Conservation (phyloP, 2,888 invertebrate genomes). For the Orthosia incerta region DNA sequence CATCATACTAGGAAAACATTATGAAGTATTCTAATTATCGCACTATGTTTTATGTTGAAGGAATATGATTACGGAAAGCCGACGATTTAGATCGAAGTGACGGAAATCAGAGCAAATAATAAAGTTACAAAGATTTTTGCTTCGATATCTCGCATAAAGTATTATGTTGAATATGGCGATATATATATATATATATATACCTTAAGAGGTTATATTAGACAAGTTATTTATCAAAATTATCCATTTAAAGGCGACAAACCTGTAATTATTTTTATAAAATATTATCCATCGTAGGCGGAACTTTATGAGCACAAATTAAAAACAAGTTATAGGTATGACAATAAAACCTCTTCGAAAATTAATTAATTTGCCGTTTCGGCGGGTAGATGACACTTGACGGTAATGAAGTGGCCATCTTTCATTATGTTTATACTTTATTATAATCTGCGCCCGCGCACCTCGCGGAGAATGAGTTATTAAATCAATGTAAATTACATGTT, state of each 20-base stretch:
- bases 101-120: background rate
- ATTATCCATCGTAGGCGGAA: constrained; percentile 18
- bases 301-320: constrained; percentile 29
- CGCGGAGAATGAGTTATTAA: constrained; percentile 15
- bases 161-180: background rate
- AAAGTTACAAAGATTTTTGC: background rate
- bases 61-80: background rate
- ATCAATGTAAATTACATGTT: constrained; percentile 17
- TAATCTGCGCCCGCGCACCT: constrained; percentile 34
- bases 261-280: constrained; percentile 28
- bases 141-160: background rate
- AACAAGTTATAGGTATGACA: constrained; percentile 33
- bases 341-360: constrained; percentile 30
- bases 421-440: constrained; percentile 27
- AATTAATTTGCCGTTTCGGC: constrained; percentile 34
- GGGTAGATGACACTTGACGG: constrained; percentile 12
- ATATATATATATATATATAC: too few relatives aligned
- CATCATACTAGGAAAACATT: too few relatives aligned
- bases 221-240: constrained; percentile 12
- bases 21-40: background rate
- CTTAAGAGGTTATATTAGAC: too few relatives aligned
- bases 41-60: background rate
- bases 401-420: constrained; percentile 36
- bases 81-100: too few relatives aligned
- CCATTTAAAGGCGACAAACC: constrained; percentile 5